Base-by-base conservation (phyloP, 2,113 vertebrate species). In the Limanda limanda region DNA sequence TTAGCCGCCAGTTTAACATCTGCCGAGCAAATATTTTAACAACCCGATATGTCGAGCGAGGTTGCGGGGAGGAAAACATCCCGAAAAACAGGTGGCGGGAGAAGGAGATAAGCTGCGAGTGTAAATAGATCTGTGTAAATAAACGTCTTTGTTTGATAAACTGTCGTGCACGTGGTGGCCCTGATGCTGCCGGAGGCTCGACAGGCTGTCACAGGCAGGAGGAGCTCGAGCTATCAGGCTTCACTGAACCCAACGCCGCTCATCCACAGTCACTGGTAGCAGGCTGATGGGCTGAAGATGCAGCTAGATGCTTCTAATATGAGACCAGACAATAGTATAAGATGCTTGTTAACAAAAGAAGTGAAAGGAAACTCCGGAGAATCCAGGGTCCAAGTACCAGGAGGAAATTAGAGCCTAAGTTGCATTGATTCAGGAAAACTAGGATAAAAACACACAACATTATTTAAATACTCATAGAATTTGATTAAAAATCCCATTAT, bases 1-100 rank as follows among this genome's bases (percentile, higher is more conserved):
- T 68, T 51, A 73, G 23, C 54, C 59, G 14, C 9, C 56, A 18
- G 57, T 79, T 77, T 47, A 72, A 76, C 88, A 90, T 90, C 82
- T 85, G 86, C 54, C 3, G 55, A 76, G 42, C 67, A 59, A 66
- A 75, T 71, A 54, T 45, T 74, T 62, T 14, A 71, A 56, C 51
- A 23, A 10, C 37, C 72, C 78, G 76, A 59, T 72, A 65, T 82
- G 81, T 37, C 11, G 54, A 24, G 48, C 10, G 3, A 47, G 35
- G 58, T 82, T 73, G 40, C 13, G 12, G 12, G 40, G 40, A 42
- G 40, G 40, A 42, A 42, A 42, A 42, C 40, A 42, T 13, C 40
- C 40, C 11, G 35, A 76, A 66, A 31, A 82, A 64, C 86, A 87
- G 82, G 81, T 80, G 88, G 76, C 1, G 0, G 48, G 7, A 14